These are phyloP conservation scores for Alectoris magna DNA, from an alignment of 2,797 vertebrate genomes.

Conservation along the genomic window DNA sequence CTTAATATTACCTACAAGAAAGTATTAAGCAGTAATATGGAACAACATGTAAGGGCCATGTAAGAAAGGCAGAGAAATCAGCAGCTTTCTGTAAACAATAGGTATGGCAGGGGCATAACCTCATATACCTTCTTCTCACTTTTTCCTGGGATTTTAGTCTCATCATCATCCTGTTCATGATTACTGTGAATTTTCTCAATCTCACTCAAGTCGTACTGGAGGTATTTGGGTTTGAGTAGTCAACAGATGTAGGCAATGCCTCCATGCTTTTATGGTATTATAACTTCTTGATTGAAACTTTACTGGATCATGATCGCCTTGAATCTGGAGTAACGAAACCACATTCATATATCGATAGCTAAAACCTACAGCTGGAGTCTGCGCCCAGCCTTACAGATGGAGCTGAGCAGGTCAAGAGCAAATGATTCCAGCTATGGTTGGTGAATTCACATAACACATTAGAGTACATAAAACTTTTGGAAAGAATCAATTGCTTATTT, in stretches of 20 bases:
- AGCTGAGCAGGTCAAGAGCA: not conserved
- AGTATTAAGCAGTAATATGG: not conserved
- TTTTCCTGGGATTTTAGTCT: not conserved
- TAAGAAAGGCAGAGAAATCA: not conserved
- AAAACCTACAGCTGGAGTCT: not conserved
- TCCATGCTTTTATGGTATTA: not conserved
- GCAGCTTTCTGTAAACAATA: not conserved
- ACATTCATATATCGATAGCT: not conserved
- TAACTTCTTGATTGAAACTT: not conserved
- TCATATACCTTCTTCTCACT: not conserved
- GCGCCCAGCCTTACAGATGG: not conserved
- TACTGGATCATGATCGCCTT: not conserved
- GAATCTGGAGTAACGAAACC: not conserved
- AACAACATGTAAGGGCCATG: not conserved
- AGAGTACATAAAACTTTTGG: not conserved
- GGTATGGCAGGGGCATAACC: accelerated
- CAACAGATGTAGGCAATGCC: not conserved
- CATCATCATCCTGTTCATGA: not conserved
- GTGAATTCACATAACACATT: not conserved
- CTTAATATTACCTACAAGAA: not conserved
- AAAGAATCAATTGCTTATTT: not conserved
- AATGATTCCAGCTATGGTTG: not conserved
- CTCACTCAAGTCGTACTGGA: not conserved
- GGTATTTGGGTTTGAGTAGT: not conserved
- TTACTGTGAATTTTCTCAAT: not conserved